phyloP scores from a whole-genome alignment of 2,888 invertebrate species.

The Eilema depressum region DNA sequence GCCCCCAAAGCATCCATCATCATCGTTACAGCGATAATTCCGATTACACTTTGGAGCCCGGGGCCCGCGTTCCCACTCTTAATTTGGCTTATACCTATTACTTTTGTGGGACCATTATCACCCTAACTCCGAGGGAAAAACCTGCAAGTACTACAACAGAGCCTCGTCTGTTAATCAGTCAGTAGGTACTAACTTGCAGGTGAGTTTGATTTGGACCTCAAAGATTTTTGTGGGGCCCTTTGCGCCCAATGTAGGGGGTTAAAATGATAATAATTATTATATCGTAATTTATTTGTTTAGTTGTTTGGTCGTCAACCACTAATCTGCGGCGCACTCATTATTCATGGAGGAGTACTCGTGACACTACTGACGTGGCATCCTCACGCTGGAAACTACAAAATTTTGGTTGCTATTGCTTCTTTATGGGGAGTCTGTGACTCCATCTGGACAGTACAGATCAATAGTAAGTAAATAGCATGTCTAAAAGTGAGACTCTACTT shows the following conservation, averaged over 20 bases:
- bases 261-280: neutral
- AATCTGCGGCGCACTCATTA: constrained; percentile 84
- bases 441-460: constrained; percentile 89
- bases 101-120: no score
- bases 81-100: no score
- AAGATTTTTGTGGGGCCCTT: neutral
- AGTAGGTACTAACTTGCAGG: no score
- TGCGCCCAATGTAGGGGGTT: neutral
- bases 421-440: constrained; percentile 89
- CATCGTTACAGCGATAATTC: no score
- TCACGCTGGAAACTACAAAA: constrained; percentile 75
- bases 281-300: constrained; percentile 50
- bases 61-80: no score
- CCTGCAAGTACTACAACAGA: no score
- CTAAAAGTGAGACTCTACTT: neutral
- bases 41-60: no score
- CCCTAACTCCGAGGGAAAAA: no score
- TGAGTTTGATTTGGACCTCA: no score
- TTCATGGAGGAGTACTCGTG: constrained; percentile 85
- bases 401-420: constrained; percentile 86
- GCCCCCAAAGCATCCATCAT: no score
- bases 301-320: constrained; percentile 89
- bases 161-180: no score
- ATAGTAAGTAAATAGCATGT: constrained; percentile 72
- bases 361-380: constrained; percentile 87